A percentile compares a stretch with the other conserved stretches of the same genome.
Evolutionary conservation across 2,888 invertebrate genomes (phyloP).

Genomic region (Ceriagrion tenellum): DNA sequence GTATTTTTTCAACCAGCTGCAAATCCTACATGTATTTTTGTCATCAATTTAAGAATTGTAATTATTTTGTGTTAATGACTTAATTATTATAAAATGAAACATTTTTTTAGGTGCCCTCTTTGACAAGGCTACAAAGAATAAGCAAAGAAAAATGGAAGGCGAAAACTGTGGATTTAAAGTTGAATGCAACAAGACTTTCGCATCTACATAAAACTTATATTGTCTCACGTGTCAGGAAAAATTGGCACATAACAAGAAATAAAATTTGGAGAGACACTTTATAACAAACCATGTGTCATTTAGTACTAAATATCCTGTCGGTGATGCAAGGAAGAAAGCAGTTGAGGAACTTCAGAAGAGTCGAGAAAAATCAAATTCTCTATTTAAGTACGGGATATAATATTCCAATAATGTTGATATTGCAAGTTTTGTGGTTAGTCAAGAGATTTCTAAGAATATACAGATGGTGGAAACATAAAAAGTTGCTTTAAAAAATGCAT

Average conservation of each 20-base stretch:
- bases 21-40: too few species aligned
- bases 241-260: neutral
- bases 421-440: conserved; percentile 69
- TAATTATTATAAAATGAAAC: too few species aligned
- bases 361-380: conserved; percentile 61
- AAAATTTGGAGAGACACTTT: neutral
- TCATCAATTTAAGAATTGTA: too few species aligned
- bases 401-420: conserved; percentile 70
- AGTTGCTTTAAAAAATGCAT: neutral
- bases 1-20: too few species aligned
- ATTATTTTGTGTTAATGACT: too few species aligned
- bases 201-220: too few species aligned
- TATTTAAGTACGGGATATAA: conserved; percentile 70
- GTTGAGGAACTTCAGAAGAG: conserved; percentile 71
- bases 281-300: neutral
- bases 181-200: too few species aligned
- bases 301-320: conserved; percentile 71
- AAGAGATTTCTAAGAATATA: conserved; percentile 71
- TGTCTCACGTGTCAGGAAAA: neutral
- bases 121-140: too few species aligned
- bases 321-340: conserved; percentile 72
- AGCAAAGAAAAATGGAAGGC: too few species aligned
- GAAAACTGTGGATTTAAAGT: too few species aligned
- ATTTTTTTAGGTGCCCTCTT: too few species aligned
- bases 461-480: neutral